phyloP scores from a whole-genome alignment of 2,888 invertebrate species.

The Caenorhabditis sp. region DNA sequence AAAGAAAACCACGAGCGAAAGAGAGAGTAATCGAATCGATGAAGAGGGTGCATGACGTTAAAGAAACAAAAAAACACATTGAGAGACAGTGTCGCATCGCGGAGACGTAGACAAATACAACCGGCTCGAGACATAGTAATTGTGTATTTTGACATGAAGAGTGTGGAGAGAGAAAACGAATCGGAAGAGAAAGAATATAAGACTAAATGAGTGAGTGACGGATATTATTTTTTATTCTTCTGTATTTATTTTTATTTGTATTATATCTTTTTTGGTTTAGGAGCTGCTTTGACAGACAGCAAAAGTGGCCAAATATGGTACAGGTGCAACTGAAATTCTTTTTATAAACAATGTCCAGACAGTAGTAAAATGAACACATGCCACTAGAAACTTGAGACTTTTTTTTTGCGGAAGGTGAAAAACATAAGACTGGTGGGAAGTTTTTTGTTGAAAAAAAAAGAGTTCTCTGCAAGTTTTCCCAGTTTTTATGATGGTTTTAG shows the following conservation, averaged over 20 bases:
- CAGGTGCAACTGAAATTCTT: neutral
- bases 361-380: neutral
- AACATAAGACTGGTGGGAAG: too few species aligned
- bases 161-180: neutral
- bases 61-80: neutral
- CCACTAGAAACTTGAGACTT: neutral
- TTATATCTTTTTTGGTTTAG: neutral
- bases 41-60: constrained; percentile 1
- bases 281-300: neutral
- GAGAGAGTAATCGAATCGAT: constrained; percentile 2
- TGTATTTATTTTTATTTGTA: neutral
- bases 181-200: neutral
- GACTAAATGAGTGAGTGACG: neutral
- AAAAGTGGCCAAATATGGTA: neutral
- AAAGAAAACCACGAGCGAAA: neutral
- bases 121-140: neutral
- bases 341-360: neutral
- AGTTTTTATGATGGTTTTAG: too few species aligned
- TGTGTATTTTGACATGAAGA: neutral
- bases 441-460: too few species aligned
- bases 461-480: too few species aligned
- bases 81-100: neutral
- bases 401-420: too few species aligned
- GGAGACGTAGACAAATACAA: neutral
- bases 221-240: constrained; percentile 1